Base-by-base conservation (phyloP, 2,888 invertebrate genomes). In the Epistrophe grossulariae region DNA sequence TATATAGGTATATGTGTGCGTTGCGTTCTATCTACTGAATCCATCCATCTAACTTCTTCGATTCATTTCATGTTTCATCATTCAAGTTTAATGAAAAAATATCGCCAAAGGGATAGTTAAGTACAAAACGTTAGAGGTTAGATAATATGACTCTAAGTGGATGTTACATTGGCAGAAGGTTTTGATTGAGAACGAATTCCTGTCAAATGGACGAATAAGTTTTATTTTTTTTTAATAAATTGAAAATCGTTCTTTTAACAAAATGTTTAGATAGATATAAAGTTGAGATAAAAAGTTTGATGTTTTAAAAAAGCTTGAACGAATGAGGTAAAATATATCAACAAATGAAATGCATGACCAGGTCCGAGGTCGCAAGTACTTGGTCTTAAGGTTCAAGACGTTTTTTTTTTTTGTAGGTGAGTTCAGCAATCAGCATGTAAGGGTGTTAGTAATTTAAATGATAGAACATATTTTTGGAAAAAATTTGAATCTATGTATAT, bases 51-150 rank as follows among this genome's bases (percentile, higher is more conserved):
- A 71, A 80, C 71, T 82, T 82, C 81, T 81, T 72, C 85, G 77
- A 85, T 85, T 85, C 85, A 82, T 85, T 85, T 85, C 73, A 82
- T 85, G 85, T 85, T 85, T 85, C 85, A 85, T 85, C 85, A 82
- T 85, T 82, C 81, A 85, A 82, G 85, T 85, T 85, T 85, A 85
- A 85, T 85, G 85, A 85, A 85, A 85, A 85, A 82, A 81, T 82
- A 85, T 85, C 68, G 85, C 81, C 82, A 64, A 81, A 73, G 73
- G 85, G 82, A 80, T 77, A 43, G 66, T 68, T 81, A 72, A 81
- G 80, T 72, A 81, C 71, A 84, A 77, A 81, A 70, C 55, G 52
- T 70, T 70, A 70, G 52, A 70, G 62, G 72, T 66, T 80, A 77
- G 52, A 84, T 81, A 77, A 68, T 77, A 80, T 50, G 17, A 15